Evolutionary conservation across 1,140 invertebrate species (phyloP).

Genomic region (Periplaneta americana): DNA sequence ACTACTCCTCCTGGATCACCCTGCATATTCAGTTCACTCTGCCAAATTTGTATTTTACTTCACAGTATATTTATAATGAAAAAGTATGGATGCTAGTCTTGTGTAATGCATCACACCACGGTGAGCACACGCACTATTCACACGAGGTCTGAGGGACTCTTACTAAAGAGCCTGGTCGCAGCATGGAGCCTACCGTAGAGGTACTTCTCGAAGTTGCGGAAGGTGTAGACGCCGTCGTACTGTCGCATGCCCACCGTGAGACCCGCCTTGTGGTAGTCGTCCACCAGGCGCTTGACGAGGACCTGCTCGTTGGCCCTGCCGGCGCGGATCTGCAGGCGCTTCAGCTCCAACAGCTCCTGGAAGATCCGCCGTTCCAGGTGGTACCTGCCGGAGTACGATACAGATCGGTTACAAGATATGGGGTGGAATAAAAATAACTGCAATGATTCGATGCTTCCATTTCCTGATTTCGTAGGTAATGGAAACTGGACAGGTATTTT

Average conservation of each 20-base stretch:
- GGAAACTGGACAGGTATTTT: no score
- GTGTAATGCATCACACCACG: no score
- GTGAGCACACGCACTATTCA: no score
- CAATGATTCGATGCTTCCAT: no score
- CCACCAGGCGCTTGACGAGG: slow-evolving; percentile 76
- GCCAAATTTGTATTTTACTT: no score
- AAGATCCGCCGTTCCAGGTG: slow-evolving; percentile 90
- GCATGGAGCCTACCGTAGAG: slow-evolving; percentile 60
- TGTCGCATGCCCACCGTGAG: slow-evolving; percentile 60
- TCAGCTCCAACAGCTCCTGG: slow-evolving; percentile 88
- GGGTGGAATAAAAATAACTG: no score
- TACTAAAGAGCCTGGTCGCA: neutral
- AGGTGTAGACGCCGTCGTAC: slow-evolving; percentile 68
- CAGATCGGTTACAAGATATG: no score
- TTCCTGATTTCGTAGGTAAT: no score
- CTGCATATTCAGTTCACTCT: no score
- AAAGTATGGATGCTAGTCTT: no score
- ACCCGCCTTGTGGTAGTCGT: slow-evolving; percentile 74
- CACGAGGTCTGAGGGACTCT: neutral
- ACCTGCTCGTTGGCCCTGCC: slow-evolving; percentile 84
- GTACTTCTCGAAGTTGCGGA: slow-evolving; percentile 86
- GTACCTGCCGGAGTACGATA: slow-evolving; percentile 67
- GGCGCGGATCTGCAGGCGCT: slow-evolving; percentile 85
- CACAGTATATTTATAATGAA: no score
- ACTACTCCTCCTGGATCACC: no score